These are phyloP conservation scores for Muraenolepis orangiensis DNA, from an alignment of 2,797 vertebrate species.

Conservation along the genomic window DNA sequence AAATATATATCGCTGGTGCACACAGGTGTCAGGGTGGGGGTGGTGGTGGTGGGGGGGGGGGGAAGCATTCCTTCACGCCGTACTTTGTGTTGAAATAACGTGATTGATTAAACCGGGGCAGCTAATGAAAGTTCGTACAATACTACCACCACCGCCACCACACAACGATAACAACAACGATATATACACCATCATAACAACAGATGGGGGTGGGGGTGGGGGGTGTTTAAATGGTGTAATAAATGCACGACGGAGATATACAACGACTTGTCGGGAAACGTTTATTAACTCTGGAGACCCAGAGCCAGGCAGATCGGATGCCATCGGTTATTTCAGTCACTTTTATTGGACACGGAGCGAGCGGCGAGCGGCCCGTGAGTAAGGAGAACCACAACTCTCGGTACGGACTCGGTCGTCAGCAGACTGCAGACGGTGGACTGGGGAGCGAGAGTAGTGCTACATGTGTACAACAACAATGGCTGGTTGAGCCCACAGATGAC, in stretches of 20 bases:
- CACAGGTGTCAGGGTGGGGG: too few species aligned
- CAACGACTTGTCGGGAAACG: conserved; percentile 28
- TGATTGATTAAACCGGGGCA: conserved; percentile 39
- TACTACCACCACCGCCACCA: too few species aligned
- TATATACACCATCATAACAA: conserved; percentile 4
- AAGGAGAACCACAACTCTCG: conserved; percentile 35
- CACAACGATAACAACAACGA: conserved; percentile 14
- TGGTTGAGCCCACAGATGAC: too few species aligned
- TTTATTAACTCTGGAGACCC: conserved; percentile 52
- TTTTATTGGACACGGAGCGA: conserved; percentile 39
- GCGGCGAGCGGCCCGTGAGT: conserved; percentile 52
- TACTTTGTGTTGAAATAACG: conserved; percentile 15
- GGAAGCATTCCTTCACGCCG: neutral
- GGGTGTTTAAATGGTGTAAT: neutral
- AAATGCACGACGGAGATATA: neutral
- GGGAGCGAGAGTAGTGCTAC: conserved; percentile 17
- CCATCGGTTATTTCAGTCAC: conserved; percentile 40
- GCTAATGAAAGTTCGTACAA: conserved; percentile 38
- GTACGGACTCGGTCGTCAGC: conserved; percentile 51
- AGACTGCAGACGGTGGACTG: conserved; percentile 29
- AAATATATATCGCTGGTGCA: neutral
- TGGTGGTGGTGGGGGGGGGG: neutral
- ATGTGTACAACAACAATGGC: conserved; percentile 38
- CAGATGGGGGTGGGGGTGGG: neutral
- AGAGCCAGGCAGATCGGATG: conserved; percentile 35